Evolutionary conservation across 1,140 invertebrate genomes (phyloP).

Genomic region (Drosophila pallidifrons): DNA sequence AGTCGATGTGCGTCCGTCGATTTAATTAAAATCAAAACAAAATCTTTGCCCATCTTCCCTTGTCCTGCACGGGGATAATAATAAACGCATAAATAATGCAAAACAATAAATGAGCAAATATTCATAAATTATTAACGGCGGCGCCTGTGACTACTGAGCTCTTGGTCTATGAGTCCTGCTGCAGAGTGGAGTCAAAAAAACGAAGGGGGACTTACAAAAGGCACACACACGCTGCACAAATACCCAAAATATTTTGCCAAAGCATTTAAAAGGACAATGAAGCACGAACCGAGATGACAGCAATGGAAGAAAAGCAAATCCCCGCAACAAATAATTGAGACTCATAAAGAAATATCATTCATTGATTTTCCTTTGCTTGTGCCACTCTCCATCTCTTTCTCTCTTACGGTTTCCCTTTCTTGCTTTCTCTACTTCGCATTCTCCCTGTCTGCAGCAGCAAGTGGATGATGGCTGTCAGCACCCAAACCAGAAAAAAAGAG

Average conservation of each 20-base stretch:
- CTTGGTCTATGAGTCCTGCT: background rate
- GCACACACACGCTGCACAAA: constrained; percentile 50
- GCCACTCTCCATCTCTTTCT: background rate
- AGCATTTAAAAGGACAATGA: constrained; percentile 83
- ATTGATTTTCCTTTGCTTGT: constrained; percentile 69
- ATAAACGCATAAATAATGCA: constrained; percentile 81
- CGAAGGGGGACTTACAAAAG: constrained; percentile 50
- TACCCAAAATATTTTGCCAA: constrained; percentile 82
- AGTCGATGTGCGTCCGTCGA: constrained; percentile 70
- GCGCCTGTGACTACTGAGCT: constrained; percentile 31
- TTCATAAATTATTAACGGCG: constrained; percentile 80
- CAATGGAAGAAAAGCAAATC: constrained; percentile 75
- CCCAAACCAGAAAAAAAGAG: constrained; percentile 14
- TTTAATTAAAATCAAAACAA: constrained; percentile 82
- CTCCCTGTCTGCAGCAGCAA: constrained; percentile 40
- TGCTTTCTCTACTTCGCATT: background rate
- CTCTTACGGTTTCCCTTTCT: background rate
- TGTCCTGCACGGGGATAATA: constrained; percentile 53
- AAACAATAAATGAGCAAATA: constrained; percentile 83
- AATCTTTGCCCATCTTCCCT: constrained; percentile 63
- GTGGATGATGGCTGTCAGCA: constrained; percentile 53
- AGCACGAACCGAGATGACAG: constrained; percentile 65
- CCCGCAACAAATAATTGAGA: constrained; percentile 84
- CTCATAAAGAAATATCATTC: constrained; percentile 82
- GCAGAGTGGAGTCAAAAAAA: background rate